Percentiles rank a stretch among this genome's conserved stretches.
phyloP scores from a whole-genome alignment of 2,113 vertebrate genomes.

The Nothoprocta perdicaria region DNA sequence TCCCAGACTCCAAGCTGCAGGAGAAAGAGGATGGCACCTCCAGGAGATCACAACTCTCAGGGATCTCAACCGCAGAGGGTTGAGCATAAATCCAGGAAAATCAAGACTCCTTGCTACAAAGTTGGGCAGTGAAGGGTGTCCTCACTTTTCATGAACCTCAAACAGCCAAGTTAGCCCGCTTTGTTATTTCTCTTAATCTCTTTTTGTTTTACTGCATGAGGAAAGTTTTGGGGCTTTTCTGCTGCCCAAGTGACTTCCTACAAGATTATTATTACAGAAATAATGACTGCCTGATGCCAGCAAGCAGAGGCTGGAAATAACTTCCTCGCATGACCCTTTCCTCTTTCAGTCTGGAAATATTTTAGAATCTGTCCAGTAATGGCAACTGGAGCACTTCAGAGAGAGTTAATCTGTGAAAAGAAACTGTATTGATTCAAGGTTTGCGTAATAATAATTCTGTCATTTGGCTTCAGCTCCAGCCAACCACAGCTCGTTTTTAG shows the following conservation, averaged over 20 bases:
- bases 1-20: background rate
- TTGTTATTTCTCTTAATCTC: background rate
- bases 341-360: background rate
- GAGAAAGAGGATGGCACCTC: background rate
- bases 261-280: background rate
- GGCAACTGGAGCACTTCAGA: background rate
- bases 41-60: background rate
- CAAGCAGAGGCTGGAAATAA: background rate
- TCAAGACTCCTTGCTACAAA: background rate
- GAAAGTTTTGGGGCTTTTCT: background rate
- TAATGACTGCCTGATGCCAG: background rate
- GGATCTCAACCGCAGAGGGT: background rate
- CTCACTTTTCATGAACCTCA: background rate
- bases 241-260: background rate
- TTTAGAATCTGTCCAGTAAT: background rate
- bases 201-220: background rate
- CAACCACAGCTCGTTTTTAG: slow-evolving; percentile 36
- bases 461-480: background rate
- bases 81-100: background rate
- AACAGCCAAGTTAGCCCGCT: background rate
- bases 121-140: background rate
- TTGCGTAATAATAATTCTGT: slow-evolving; percentile 19
- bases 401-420: slow-evolving; percentile 42
- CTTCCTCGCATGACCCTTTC: rapidly evolving
- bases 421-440: slow-evolving; percentile 19